phyloP scores from a whole-genome alignment of 1,140 invertebrate species.

The Lepidurus packardi region DNA sequence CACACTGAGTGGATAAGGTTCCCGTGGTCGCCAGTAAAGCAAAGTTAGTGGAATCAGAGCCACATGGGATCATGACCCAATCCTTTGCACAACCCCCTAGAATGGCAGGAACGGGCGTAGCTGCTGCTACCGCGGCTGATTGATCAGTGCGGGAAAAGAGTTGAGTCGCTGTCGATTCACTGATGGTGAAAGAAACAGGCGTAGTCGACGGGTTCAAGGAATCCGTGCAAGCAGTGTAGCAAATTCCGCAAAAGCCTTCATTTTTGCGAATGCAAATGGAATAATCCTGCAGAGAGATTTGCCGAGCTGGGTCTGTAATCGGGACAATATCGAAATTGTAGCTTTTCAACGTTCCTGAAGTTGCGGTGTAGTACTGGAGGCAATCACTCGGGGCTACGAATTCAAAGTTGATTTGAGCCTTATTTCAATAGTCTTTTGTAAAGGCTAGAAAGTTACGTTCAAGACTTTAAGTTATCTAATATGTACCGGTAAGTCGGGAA shows the following conservation, averaged over 20 bases:
- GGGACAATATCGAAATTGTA: constrained; percentile 60
- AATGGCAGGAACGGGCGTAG: background rate
- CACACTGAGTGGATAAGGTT: constrained; percentile 23
- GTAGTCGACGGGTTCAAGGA: background rate
- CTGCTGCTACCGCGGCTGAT: background rate
- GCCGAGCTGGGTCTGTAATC: background rate
- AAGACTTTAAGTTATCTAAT: background rate
- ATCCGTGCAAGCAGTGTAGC: constrained; percentile 29
- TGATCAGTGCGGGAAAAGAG: background rate
- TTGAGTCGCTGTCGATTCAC: background rate
- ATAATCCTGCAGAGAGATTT: constrained; percentile 31
- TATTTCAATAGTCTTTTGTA: background rate
- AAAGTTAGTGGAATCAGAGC: background rate
- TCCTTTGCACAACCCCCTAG: background rate
- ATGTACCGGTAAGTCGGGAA: constrained; percentile 22
- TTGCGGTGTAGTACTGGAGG: constrained; percentile 64
- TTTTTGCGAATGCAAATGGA: constrained; percentile 29
- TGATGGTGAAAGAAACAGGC: constrained; percentile 10
- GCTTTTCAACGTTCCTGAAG: constrained; percentile 59
- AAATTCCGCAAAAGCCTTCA: constrained; percentile 29
- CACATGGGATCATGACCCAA: constrained; percentile 21
- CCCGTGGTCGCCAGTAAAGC: constrained; percentile 19
- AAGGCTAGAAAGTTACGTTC: background rate
- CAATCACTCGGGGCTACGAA: constrained; percentile 46
- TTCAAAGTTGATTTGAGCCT: background rate